Base-by-base conservation (phyloP, 2,113 vertebrate genomes). In the Lonchura striata region DNA sequence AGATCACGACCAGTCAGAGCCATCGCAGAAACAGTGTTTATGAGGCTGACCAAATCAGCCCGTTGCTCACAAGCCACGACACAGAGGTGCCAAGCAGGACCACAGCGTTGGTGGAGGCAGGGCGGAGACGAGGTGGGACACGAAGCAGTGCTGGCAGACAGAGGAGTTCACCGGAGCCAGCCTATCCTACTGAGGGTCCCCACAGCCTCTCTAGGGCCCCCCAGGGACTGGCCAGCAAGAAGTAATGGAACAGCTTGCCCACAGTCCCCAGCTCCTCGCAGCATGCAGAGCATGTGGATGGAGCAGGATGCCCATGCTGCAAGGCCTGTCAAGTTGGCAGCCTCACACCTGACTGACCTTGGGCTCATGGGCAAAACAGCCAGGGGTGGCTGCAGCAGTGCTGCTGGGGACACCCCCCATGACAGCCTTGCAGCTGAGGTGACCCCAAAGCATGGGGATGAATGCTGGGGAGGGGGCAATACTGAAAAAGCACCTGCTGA, bases 71-170 rank as follows among this genome's bases (percentile, higher is more conserved):
- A 95, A 96, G 90, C 81, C 70, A 86, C 52, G 9, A 94, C 78
- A 92, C 82, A 52, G 59, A 72, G 65, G 87, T 56, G 80, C 87
- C 70, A 93, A 95, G 89, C 65, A 2, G 69, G 81, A 65, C 76
- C 52, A 41, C n/a, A 23, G 86, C 71, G 60, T 50, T 0, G 1
- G 33, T 14, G 37, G 82, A 6, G 0, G 71, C 39, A 53, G 72
- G 0, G 0, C 0, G 0, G 68, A 78, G 44, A n/a, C 0, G 1
- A 46, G 63, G 37, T 0, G 2, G 75, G 64, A 49, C 2, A 4
- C 0, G 1, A 68, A 83, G 74, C 53, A 50, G 65, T 0, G 2
- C 77, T 27, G 46, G 70, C 78, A 75, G n/a, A 19, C 37, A 57
- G 52, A 23, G 42, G 46, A 50, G 37, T 3, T 82, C 72, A 30